Base-by-base conservation (phyloP, 2,888 invertebrate genomes). In the Girardia tigrina region DNA sequence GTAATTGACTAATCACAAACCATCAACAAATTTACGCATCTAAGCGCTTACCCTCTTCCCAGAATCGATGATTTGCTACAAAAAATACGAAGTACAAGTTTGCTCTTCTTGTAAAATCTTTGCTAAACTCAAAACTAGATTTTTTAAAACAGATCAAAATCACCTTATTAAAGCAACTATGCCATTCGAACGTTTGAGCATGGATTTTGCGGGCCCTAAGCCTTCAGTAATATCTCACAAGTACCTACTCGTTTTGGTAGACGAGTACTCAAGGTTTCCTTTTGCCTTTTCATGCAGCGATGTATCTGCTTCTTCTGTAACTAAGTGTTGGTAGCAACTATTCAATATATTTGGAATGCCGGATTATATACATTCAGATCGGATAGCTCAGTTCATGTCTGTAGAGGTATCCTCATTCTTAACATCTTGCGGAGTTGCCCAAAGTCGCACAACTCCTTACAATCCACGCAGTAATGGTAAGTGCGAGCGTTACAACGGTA, bases 171-270 rank as follows among this genome's bases (percentile, higher is more conserved):
- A 79, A 76, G 79, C 78, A 12, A 79, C 77, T n/a, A 28, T 74
- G 0, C 76, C 75, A 0, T 76, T 77, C 29, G 78, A 79, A 75
- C 72, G 78, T 26, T 70, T 79, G 0, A 78, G 76, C 69, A 2
- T 79, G 14, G 74, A 79, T 27, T 79, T 79, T 42, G 78, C 78
- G 29, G 78, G 78, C 0, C 78, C 77, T 23, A 27, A 78, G 4
- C 77, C 78, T 1, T 74, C 76, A 23, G 12, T 14, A 1, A 71
- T 77, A 2, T 74, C 28, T 28, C 78, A 78, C 70, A 71, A 20
- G 6, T 79, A 77, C 27, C n/a, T 78, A 12, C 70, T 78, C n/a
- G 77, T 73, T 1, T 70, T 79, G n/a, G 74, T 79, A 0, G 78
- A 79, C 42, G 78, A 78, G 27, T 79, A 29, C 20, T 77, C 78